Evolutionary conservation across 2,888 invertebrate genomes (phyloP), one percentile per base, ranked within the genome.

Genomic region (Apotomis turbidana): DNA sequence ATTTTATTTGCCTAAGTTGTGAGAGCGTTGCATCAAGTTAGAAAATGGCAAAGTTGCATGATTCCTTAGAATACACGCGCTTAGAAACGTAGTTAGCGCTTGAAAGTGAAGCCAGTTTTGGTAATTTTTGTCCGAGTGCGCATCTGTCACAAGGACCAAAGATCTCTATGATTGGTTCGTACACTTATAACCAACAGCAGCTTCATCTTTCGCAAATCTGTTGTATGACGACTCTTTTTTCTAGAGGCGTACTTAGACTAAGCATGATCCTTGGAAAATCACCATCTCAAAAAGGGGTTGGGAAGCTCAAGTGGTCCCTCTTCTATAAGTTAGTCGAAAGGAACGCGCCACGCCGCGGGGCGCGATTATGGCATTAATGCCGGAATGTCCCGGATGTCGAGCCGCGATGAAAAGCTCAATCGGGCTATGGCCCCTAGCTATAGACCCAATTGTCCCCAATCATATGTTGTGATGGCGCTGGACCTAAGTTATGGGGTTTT

Each of bases 331-430:
- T 51, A 27, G 41, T 41, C 46, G 58, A 10, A 54, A 52, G 61
- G 67, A 62, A 8, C 63, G 74, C 78, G 79, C 80, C 77, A 79
- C 78, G 89, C 91, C 90, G 82, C 84, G 77, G 88, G 91, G 84
- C 77, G 74, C 79, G 87, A 90, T 92, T 90, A 92, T 89, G 86
- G 88, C 88, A 91, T 91, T 91, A 91, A 76, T 79, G 76, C 80
- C 78, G 77, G 79, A 82, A 82, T 83, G 83, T 83, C 85, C 86
- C 85, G 86, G 87, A 87, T 86, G 87, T 84, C 85, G 79, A 81
- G 78, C 75, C 76, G 77, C 81, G 84, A 79, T 86, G 85, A 85
- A 87, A 88, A 85, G 83, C 84, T 83, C 82, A 83, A 82, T 81
- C 78, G 80, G 79, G 82, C 79, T 77, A 84, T 79, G 78, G 88